A percentile compares a stretch with the other conserved stretches of the same genome.
phyloP scores from a whole-genome alignment of 2,797 vertebrate genomes.

The Pygocentrus nattereri region DNA sequence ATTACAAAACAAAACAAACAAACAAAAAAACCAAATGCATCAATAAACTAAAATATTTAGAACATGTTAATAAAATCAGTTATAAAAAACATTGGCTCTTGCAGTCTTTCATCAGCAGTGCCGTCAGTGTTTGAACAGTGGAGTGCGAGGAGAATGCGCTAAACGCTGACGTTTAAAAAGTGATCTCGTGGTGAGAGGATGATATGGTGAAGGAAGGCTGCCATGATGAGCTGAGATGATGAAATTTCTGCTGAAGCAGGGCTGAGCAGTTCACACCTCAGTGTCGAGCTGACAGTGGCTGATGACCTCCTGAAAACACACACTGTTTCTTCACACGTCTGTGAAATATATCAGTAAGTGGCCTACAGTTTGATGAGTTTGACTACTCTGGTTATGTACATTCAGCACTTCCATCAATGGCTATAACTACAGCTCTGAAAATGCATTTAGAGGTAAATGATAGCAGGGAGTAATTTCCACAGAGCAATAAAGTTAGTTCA shows the following conservation, averaged over 20 bases:
- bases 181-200: conserved; percentile 19
- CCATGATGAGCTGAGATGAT: conserved; percentile 18
- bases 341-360: not conserved
- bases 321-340: no score
- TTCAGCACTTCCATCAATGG: no score
- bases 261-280: conserved; percentile 14
- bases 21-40: conserved; percentile 46
- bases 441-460: not conserved
- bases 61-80: conserved; percentile 6
- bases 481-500: not conserved
- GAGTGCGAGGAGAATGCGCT: conserved; percentile 65
- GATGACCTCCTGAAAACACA: not conserved
- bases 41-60: conserved; percentile 51
- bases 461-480: not conserved
- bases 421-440: not conserved
- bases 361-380: no score
- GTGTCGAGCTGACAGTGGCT: not conserved
- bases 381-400: not conserved
- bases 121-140: conserved; percentile 57
- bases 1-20: no score
- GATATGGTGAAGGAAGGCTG: conserved; percentile 29
- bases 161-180: conserved; percentile 76
- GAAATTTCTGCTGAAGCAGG: conserved; percentile 45
- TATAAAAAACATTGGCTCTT: conserved; percentile 61
- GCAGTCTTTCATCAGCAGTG: conserved; percentile 67